Evolutionary conservation across 2,113 vertebrate genomes (phyloP), one percentile per base, ranked within the genome.

Genomic region (Sclerurus mexicanus): DNA sequence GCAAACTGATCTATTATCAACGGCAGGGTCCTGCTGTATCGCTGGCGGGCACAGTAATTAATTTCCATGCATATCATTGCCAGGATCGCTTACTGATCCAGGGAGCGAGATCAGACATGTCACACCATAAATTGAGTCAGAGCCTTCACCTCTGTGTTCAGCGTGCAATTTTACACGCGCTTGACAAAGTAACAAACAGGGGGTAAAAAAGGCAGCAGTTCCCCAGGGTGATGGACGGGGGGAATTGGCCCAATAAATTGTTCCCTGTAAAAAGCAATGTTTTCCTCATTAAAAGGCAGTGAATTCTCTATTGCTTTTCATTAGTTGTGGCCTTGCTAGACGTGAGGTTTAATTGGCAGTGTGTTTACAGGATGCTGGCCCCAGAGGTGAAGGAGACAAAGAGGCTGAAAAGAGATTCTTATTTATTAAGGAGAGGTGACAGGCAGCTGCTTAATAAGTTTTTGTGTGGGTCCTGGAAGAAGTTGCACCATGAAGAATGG

Each of bases 221-320:
- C 98, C 98, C 97, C 76, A 84, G 93, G 94, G 97, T 99, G 99
- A 99, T 98, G 98, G 99, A 99, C 98, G 95, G 98, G 98, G 97
- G 91, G 98, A 98, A 99, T 99, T 99, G 98, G 99, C 98, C 98
- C 98, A 98, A 98, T 99, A 99, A 99, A 99, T 99, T 99, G 99
- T 98, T 98, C 98, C 98, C 98, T 98, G 98, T 99, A 98, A 98
- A 98, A 99, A 99, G 98, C 98, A 98, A 98, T 99, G 98, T 99
- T 99, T 99, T 99, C 98, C 99, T 99, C 99, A 99, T 99, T 99
- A 99, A 99, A 99, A 99, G 97, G 97, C 98, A 98, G 99, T 99
- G 99, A 99, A 99, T 98, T 99, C 99, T 99, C 98, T 98, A 99
- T 99, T 99, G 99, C 98, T 99, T 99, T 99, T 99, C 98, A 99